Evolutionary conservation across 2,113 vertebrate species (phyloP).

Genomic region (Myiagra hebetior): DNA sequence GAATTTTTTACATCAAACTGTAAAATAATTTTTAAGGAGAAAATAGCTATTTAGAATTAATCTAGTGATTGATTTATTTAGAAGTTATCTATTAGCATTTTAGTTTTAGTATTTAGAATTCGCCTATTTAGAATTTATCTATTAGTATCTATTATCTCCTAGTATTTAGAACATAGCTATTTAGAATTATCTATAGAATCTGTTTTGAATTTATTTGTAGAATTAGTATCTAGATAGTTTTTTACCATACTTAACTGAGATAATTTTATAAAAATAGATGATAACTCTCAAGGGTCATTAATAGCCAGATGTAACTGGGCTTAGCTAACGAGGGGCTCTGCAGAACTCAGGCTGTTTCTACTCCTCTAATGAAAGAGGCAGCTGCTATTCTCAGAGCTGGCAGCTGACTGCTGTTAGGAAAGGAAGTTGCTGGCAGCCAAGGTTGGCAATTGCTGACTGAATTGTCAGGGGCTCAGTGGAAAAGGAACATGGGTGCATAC

Average conservation of each 20-base stretch:
- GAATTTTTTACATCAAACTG: neutral
- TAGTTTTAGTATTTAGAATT: neutral
- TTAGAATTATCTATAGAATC: neutral
- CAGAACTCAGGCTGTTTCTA: rapidly evolving
- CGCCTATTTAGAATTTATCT: neutral
- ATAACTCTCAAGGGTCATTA: neutral
- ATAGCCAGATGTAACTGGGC: neutral
- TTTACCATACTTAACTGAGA: neutral
- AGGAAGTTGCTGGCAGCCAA: neutral
- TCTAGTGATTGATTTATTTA: neutral
- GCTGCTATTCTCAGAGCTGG: neutral
- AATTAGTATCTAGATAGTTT: neutral
- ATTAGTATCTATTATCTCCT: neutral
- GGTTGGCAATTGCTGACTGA: neutral
- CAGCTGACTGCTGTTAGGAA: neutral
- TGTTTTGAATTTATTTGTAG: neutral
- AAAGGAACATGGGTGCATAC: rapidly evolving
- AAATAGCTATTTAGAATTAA: neutral
- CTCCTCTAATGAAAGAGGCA: neutral
- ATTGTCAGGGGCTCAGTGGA: neutral
- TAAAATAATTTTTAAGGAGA: neutral
- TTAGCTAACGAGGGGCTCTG: neutral
- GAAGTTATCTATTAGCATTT: neutral
- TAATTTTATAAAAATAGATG: neutral
- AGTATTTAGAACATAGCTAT: neutral